A percentile compares a stretch with the other conserved stretches of the same genome.
phyloP scores from a whole-genome alignment of 2,888 invertebrate genomes.

The Petrolisthes manimaculis region DNA sequence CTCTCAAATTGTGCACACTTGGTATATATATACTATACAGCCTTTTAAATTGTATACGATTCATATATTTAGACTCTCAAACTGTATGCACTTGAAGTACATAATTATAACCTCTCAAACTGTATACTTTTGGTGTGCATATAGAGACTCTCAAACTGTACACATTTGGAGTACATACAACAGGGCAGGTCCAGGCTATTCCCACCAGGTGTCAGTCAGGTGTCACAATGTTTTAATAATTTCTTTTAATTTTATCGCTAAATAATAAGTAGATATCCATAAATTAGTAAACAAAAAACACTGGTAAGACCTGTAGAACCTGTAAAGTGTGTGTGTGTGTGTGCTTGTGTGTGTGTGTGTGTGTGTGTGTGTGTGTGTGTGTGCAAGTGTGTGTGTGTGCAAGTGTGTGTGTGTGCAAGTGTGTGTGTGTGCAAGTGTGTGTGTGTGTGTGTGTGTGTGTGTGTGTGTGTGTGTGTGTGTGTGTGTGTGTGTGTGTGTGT shows the following conservation, averaged over 20 bases:
- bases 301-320: too few relatives aligned
- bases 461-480: not conserved
- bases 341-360: not conserved
- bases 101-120: too few relatives aligned
- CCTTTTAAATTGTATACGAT: too few relatives aligned
- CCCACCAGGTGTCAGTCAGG: not conserved
- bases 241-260: not conserved
- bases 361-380: not conserved
- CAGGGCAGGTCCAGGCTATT: not conserved
- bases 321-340: not conserved
- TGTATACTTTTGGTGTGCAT: too few relatives aligned
- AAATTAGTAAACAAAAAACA: not conserved
- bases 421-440: constrained; percentile 8
- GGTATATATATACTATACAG: too few relatives aligned
- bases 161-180: too few relatives aligned
- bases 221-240: not conserved
- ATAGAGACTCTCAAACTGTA: too few relatives aligned
- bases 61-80: too few relatives aligned
- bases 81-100: too few relatives aligned
- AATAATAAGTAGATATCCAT: not conserved
- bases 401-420: not conserved
- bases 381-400: not conserved
- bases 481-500: constrained; percentile 13
- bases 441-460: not conserved
- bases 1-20: too few relatives aligned